Conservation (phyloP, 2,888 invertebrate genomes). For the Spilarctia lutea region DNA sequence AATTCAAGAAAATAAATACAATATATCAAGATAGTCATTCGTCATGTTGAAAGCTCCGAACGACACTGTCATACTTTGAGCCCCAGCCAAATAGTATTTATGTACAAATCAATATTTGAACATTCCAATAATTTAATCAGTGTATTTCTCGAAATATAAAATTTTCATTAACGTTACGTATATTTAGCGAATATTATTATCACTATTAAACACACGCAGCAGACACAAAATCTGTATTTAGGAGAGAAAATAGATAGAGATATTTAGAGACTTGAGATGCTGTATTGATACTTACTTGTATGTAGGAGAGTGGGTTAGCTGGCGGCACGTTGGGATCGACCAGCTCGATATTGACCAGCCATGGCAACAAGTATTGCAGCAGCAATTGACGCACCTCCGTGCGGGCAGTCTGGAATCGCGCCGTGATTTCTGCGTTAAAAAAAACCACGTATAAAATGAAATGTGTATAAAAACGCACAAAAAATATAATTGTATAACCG, state of each 20-base stretch:
- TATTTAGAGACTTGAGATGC: too few species aligned
- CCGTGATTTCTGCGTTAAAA: slow-evolving; percentile 93
- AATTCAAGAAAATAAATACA: neutral
- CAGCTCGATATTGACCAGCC: slow-evolving; percentile 99
- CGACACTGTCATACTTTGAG: neutral
- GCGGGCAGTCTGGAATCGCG: slow-evolving; percentile 97
- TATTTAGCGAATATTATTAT: too few species aligned
- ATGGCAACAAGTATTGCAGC: slow-evolving; percentile 97
- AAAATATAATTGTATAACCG: too few species aligned
- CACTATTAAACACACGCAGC: too few species aligned
- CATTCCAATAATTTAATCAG: neutral
- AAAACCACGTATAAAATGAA: too few species aligned
- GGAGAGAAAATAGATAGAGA: too few species aligned
- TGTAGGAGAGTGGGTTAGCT: slow-evolving; percentile 93
- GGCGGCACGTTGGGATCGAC: slow-evolving; percentile 99
- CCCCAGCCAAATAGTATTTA: neutral
- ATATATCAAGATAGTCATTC: neutral
- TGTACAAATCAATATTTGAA: neutral
- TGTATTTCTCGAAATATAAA: too few species aligned
- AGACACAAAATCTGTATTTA: neutral
- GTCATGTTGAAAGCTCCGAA: neutral
- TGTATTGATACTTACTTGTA: slow-evolving; percentile 87
- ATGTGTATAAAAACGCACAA: too few species aligned
- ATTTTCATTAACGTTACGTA: too few species aligned
- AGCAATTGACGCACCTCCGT: slow-evolving; percentile 96